A percentile compares a stretch with the other conserved stretches of the same genome.
Evolutionary conservation across 2,888 invertebrate genomes (phyloP).

Genomic region (Crioceris asparagi): DNA sequence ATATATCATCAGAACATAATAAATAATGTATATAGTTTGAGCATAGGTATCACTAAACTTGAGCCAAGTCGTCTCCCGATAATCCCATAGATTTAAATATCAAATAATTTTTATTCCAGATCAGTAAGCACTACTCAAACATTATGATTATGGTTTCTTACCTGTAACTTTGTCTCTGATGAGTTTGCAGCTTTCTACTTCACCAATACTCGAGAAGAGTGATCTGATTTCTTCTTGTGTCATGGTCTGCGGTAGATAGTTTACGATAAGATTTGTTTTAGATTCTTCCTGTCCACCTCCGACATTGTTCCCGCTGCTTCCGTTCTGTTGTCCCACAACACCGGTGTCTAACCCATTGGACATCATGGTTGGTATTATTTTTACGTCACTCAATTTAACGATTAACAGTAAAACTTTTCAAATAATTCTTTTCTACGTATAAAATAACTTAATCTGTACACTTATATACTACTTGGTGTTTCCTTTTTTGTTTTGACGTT

Average conservation of each 20-base stretch:
- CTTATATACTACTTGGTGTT: constrained; percentile 19
- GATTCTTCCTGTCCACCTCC: constrained; percentile 74
- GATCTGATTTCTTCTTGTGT: constrained; percentile 98
- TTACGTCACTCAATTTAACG: constrained; percentile 28
- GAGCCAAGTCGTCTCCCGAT: too few species aligned
- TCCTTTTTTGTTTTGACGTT: constrained; percentile 12
- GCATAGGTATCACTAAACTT: too few species aligned
- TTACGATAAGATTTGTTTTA: constrained; percentile 98
- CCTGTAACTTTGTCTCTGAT: constrained; percentile 97
- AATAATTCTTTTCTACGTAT: constrained; percentile 27
- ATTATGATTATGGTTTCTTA: too few species aligned
- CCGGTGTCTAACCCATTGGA: constrained; percentile 76
- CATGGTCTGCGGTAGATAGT: constrained; percentile 99
- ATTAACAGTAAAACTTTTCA: constrained; percentile 23
- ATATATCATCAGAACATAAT: too few species aligned
- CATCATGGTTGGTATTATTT: constrained; percentile 55
- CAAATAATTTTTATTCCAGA: too few species aligned
- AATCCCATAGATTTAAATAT: too few species aligned
- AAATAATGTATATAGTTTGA: too few species aligned
- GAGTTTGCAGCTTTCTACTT: constrained; percentile 98
- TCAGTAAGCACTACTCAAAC: too few species aligned
- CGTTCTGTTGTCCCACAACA: constrained; percentile 71
- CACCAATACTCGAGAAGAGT: constrained; percentile 96
- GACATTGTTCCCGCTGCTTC: constrained; percentile 47
- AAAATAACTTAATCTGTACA: constrained; percentile 19